Evolutionary conservation across 64 coral and sea anemone genomes (phyloP).

Genomic region (Montipora capricornis): DNA sequence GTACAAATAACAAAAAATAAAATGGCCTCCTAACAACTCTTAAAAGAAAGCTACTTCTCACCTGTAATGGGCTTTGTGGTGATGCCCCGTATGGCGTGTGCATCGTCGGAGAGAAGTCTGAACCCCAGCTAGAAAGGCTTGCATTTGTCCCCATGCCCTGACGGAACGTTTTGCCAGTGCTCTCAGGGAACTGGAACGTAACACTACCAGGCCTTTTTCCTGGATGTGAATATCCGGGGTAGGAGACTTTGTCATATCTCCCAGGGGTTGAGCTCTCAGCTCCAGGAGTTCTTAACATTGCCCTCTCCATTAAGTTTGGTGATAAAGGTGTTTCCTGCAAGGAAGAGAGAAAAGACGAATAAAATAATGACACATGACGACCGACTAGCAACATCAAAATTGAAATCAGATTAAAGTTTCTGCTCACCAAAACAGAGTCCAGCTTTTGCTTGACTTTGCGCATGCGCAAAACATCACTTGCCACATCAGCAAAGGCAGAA

Average conservation of each 20-base stretch:
- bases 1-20: no score
- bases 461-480: conserved; percentile 78
- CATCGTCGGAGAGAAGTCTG: conserved; percentile 80
- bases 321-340: conserved; percentile 69
- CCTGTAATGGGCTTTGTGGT: conserved; percentile 30
- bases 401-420: not conserved
- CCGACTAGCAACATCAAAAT: not conserved
- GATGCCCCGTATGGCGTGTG: conserved; percentile 6
- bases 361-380: no score
- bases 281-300: conserved; percentile 72
- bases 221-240: not conserved
- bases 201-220: conserved; percentile 34
- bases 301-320: conserved; percentile 66
- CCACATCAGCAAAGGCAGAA: conserved; percentile 58
- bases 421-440: conserved; percentile 94
- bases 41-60: not conserved
- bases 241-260: not conserved
- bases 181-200: conserved; percentile 68
- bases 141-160: conserved; percentile 70
- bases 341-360: not conserved
- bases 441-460: conserved; percentile 86
- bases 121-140: conserved; percentile 94
- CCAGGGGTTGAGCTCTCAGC: conserved; percentile 64
- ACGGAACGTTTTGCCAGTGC: conserved; percentile 64
- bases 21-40: no score